A percentile compares a stretch with the other conserved stretches of the same genome.
Evolutionary conservation across 2,797 vertebrate species (phyloP).

Genomic region (Periparus ater): DNA sequence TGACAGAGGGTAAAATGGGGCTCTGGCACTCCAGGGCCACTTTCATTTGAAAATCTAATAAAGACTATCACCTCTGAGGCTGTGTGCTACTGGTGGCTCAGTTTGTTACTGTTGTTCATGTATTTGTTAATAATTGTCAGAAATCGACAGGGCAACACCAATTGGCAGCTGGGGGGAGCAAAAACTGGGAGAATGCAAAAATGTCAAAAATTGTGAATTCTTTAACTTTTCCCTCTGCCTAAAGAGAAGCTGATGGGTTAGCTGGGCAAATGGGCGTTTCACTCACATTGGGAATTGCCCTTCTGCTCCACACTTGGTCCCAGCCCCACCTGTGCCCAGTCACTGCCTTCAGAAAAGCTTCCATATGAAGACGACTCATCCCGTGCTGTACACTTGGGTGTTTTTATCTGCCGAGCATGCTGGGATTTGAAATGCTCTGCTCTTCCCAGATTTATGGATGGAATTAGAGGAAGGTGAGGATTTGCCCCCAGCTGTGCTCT

Average conservation of each 20-base stretch:
- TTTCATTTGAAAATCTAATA: not conserved
- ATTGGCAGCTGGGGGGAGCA: not conserved
- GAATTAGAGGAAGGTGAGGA: not conserved
- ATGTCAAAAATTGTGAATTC: not conserved
- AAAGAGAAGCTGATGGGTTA: not conserved
- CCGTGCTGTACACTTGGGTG: not conserved
- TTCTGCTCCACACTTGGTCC: not conserved
- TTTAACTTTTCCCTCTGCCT: not conserved
- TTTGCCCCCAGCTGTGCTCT: not conserved
- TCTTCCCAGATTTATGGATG: not conserved
- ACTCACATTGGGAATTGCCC: not conserved
- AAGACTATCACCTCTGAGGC: not conserved
- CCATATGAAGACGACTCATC: not conserved
- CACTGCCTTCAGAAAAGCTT: not conserved
- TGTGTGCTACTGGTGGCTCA: not conserved
- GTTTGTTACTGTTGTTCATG: not conserved
- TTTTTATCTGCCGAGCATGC: rapidly evolving
- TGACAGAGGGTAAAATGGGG: not conserved
- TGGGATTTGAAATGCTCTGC: not conserved
- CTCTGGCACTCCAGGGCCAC: not conserved
- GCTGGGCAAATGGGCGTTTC: not conserved
- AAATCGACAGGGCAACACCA: rapidly evolving
- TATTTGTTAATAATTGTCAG: not conserved
- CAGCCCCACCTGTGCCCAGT: not conserved
- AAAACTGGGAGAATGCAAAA: not conserved